These are phyloP conservation scores for Acipenser oxyrinchus DNA, from an alignment of 2,797 vertebrate species.

Conservation along the genomic window DNA sequence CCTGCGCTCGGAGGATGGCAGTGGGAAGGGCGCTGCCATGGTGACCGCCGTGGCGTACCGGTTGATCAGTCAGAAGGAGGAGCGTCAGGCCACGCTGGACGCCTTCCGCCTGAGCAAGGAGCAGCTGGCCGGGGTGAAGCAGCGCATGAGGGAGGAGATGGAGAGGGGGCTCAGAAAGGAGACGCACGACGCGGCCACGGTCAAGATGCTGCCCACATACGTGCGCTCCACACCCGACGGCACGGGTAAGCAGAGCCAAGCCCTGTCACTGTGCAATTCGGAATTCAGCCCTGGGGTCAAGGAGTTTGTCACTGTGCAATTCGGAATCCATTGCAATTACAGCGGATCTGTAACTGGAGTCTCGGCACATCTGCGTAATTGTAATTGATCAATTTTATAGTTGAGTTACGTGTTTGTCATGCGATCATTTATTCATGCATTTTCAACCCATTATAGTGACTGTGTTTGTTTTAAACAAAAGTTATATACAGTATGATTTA, in stretches of 20 bases:
- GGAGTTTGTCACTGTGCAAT: too few species aligned
- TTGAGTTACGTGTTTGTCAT: too few species aligned
- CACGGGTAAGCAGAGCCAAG: conserved; percentile 63
- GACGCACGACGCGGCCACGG: conserved; percentile 52
- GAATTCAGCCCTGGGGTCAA: too few species aligned
- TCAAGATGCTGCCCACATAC: conserved; percentile 92
- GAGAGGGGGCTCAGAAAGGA: conserved; percentile 65
- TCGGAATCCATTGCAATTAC: too few species aligned
- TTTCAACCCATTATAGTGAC: too few species aligned
- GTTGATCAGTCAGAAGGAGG: conserved; percentile 70
- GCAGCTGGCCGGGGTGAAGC: conserved; percentile 82
- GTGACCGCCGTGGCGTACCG: conserved; percentile 90
- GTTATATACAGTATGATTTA: too few species aligned
- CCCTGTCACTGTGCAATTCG: too few species aligned
- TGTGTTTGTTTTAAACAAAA: too few species aligned
- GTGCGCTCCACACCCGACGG: conserved; percentile 84
- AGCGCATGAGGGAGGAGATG: conserved; percentile 72
- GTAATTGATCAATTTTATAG: too few species aligned
- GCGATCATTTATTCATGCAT: too few species aligned
- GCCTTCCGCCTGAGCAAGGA: conserved; percentile 64
- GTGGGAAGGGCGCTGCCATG: conserved; percentile 92
- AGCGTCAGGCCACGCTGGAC: conserved; percentile 71
- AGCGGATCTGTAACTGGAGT: too few species aligned
- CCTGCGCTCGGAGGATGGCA: conserved; percentile 81
- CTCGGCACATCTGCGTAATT: too few species aligned